Evolutionary conservation across 2,888 invertebrate species (phyloP), one percentile per base, ranked within the genome.

Genomic region (Sminthurinus aureus): DNA sequence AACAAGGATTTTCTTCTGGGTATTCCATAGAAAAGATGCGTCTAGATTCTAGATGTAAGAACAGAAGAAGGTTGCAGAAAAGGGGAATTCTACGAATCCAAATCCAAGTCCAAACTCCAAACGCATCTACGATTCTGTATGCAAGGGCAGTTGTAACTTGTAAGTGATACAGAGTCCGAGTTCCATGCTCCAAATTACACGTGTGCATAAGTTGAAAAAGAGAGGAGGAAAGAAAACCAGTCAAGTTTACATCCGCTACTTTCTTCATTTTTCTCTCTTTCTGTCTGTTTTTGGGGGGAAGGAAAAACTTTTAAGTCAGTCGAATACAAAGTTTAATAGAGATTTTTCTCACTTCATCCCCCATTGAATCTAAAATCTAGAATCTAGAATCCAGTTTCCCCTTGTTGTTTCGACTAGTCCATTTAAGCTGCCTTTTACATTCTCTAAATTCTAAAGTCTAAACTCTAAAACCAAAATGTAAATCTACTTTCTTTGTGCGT

Each of bases 281-380:
- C 26, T 52, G 50, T 50, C 50, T 79, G 24, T 80, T 24, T 26
- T 4, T 4, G 38, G 38, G 38, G 38, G 6, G 6, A 38, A 38
- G 1, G 38, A 6, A 38, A 38, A 38, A 38, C 38, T 38, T 38
- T 38, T 38, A 73, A 80, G 74, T 58, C 22, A 26, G 15, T 4
- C 58, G 9, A 2, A 24, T 38, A 74, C 81, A 81, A 81, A 81
- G 81, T 81, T 81, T 81, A 74, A 81, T 81, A 81, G 81, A 74
- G 66, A 81, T 81, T 81, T 74, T 81, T 74, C 74, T 74, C 81
- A 81, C 81, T 80, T 15, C 73, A 73, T 52, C 79, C 69, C 69
- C 24, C 73, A 6, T 38, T 4, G 38, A 4, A 38, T 38, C 38
- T 38, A 4, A 38, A 38, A 38, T 38, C 38, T 38, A 4, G 6